Evolutionary conservation across 2,888 invertebrate genomes (phyloP).

Genomic region (Aricia artaxerxes): DNA sequence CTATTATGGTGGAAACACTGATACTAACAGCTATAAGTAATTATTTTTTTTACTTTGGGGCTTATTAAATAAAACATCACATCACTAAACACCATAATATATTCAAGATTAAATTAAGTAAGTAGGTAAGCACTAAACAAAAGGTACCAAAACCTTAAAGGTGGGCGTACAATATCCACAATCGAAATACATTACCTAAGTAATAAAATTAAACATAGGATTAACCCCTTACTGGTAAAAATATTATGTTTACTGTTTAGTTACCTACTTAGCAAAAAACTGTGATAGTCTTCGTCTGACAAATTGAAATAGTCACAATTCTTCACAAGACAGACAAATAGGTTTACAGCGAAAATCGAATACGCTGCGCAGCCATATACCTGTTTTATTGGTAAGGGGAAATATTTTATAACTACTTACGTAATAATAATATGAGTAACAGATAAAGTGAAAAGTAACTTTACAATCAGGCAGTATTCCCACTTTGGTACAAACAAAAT

Average conservation of each 20-base stretch:
- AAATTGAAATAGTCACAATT: no score
- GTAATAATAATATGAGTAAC: no score
- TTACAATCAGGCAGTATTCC: not conserved
- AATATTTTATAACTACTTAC: no score
- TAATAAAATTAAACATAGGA: not conserved
- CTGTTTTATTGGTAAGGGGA: not conserved
- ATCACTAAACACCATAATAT: not conserved
- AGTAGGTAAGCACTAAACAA: slow-evolving; percentile 1
- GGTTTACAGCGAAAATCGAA: not conserved
- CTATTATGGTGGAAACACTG: no score
- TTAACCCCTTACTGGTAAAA: not conserved
- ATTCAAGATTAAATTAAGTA: not conserved
- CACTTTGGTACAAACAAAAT: not conserved
- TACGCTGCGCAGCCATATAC: not conserved
- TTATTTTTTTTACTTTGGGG: not conserved
- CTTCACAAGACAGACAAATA: no score
- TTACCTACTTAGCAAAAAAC: not conserved
- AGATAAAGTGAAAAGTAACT: not conserved
- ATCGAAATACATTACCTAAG: not conserved
- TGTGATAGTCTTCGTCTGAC: no score
- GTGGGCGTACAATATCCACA: slow-evolving; percentile 18
- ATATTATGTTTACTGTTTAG: not conserved
- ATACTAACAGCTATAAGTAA: no score
- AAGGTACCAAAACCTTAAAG: not conserved
- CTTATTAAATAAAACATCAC: not conserved